Evolutionary conservation across 2,888 invertebrate species (phyloP).

Genomic region (Malthinus seriepunctatus): DNA sequence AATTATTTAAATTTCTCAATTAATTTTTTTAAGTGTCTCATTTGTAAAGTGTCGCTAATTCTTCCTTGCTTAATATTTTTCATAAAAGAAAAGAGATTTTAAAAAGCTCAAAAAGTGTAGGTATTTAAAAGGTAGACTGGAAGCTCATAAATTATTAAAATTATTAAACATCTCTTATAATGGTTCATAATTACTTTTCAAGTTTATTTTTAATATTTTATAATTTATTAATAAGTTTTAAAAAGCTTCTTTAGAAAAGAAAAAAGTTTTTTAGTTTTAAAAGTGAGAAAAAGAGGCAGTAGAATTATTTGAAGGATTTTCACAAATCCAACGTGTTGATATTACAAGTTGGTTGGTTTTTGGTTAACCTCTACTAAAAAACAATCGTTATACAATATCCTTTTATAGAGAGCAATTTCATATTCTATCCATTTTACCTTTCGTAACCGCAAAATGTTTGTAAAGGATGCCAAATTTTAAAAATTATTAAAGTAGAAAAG

Average conservation of each 20-base stretch:
- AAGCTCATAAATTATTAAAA: too few species aligned
- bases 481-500: constrained; percentile 26
- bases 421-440: constrained; percentile 11
- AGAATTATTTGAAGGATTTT: not conserved
- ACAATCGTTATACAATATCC: not conserved
- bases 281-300: not conserved
- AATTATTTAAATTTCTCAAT: too few species aligned
- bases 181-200: too few species aligned
- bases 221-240: not conserved
- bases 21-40: too few species aligned
- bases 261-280: not conserved
- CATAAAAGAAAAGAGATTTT: too few species aligned
- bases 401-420: constrained; percentile 2
- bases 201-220: not conserved
- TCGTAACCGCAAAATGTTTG: constrained; percentile 9
- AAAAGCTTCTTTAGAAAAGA: not conserved
- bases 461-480: constrained; percentile 11
- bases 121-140: too few species aligned
- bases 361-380: not conserved
- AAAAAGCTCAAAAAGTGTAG: too few species aligned
- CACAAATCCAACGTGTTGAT: not conserved
- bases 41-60: too few species aligned
- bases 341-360: not conserved
- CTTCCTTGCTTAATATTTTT: too few species aligned
- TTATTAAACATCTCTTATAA: too few species aligned